Base-by-base conservation (phyloP, 2,888 invertebrate genomes). In the Sminthurides aquaticus region DNA sequence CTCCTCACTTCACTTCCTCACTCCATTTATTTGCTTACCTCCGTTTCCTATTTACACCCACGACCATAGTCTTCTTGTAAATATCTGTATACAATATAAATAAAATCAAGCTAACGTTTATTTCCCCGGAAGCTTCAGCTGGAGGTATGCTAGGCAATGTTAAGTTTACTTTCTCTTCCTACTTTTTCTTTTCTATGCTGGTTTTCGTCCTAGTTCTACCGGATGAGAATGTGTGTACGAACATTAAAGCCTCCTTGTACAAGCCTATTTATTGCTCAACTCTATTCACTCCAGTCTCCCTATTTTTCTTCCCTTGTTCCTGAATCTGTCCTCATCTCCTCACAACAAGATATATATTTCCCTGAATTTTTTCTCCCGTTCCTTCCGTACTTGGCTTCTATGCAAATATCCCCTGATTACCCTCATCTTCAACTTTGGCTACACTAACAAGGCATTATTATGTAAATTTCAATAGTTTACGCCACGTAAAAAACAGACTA, bases 401-500 rank as follows among this genome's bases (percentile, higher is more conserved):
- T 73, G 73, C 70, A 73, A 71, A 73, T 71, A 68, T 71, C 67
- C 66, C 67, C 71, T 73, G 73, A 73, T 73, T 73, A 73, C 73
- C 73, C 73, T 66, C 67, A 66, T 72, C 64, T 67, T 68, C 68
- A 67, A 67, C 71, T 68, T 67, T 67, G 62, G 67, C 69, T 68
- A 68, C 67, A 68, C 65, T 73, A 70, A 71, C 71, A 73, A 73
- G 70, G 71, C 72, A 74, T 74, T 74, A 74, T 72, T 72, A 74
- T 74, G 74, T 69, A 74, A 74, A 74, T 74, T 71, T 67, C 66
- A 68, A 69, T 70, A 72, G 72, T 74, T 74, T 74, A 72, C 74
- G 72, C 72, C 74, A 74, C 74, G 71, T 74, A 71, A 73, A 74
- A 72, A 69, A 70, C 67, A 69, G 70, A 69, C 68, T 60, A 67